Percentiles rank a stretch among this genome's conserved stretches.
phyloP scores from a whole-genome alignment of 2,888 invertebrate species.

The Vanessa cardui region DNA sequence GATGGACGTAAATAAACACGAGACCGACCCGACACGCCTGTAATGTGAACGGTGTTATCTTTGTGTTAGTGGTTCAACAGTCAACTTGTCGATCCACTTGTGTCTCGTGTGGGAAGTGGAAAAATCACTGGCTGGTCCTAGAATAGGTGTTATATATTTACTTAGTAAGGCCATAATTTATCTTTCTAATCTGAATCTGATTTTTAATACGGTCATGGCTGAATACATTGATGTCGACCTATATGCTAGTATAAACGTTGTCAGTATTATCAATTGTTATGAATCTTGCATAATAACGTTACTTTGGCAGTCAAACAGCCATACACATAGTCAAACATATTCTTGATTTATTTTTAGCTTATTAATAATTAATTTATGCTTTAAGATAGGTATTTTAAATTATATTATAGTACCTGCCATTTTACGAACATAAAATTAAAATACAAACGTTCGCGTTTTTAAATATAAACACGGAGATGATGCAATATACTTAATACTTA shows the following conservation, averaged over 20 bases:
- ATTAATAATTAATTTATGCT: not conserved
- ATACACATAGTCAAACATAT: slow-evolving; percentile 1
- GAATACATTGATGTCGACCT: slow-evolving; percentile 35
- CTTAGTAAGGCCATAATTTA: slow-evolving; percentile 28
- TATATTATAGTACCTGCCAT: too few species aligned
- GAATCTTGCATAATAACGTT: slow-evolving; percentile 15
- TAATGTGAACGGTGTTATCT: slow-evolving; percentile 71
- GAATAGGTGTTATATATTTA: slow-evolving; percentile 34
- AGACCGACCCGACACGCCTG: slow-evolving; percentile 65
- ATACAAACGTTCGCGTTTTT: too few species aligned
- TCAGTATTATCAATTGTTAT: slow-evolving; percentile 17
- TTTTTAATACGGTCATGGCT: slow-evolving; percentile 37
- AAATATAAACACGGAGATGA: not conserved
- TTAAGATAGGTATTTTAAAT: not conserved
- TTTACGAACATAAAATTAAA: too few species aligned
- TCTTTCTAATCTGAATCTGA: slow-evolving; percentile 29
- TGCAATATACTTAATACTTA: not conserved
- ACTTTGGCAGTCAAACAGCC: slow-evolving; percentile 1
- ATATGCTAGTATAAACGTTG: slow-evolving; percentile 31
- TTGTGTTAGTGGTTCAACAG: slow-evolving; percentile 69
- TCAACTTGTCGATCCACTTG: slow-evolving; percentile 53
- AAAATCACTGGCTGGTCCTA: slow-evolving; percentile 42
- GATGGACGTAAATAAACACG: slow-evolving; percentile 83
- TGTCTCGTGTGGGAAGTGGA: slow-evolving; percentile 43
- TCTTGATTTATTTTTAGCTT: slow-evolving; percentile 4